Evolutionary conservation across 2,797 vertebrate species (phyloP).

Genomic region (Pantherophis alleghaniensis): DNA sequence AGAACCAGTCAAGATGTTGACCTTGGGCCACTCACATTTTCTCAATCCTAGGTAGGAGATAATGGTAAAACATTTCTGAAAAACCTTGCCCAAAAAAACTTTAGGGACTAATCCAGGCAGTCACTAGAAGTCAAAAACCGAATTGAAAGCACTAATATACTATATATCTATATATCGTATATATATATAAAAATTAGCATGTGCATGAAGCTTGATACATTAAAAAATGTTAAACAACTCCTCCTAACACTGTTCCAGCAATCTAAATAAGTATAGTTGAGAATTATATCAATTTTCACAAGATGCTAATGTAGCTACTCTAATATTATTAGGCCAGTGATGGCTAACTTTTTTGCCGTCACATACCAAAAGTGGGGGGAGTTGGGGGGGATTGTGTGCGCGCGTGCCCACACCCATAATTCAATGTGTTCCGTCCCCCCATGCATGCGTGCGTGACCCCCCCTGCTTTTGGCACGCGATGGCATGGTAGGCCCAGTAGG

Average conservation of each 20-base stretch:
- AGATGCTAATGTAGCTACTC: neutral
- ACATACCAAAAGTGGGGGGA: no score
- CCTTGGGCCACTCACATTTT: neutral
- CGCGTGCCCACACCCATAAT: no score
- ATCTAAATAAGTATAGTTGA: neutral
- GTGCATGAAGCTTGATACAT: neutral
- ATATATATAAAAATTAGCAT: neutral
- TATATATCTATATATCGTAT: neutral
- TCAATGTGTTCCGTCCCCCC: no score
- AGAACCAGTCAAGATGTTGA: neutral
- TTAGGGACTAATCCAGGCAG: neutral
- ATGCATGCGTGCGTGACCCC: no score
- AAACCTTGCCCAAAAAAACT: neutral
- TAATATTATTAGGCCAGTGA: neutral
- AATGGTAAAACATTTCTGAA: neutral
- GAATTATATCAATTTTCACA: neutral
- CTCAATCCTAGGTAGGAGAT: neutral
- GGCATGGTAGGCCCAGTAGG: no score
- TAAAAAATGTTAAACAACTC: neutral
- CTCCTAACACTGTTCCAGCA: neutral
- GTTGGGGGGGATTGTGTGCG: no score
- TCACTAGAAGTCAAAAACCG: neutral
- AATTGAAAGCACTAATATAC: neutral
- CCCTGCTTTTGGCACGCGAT: no score
- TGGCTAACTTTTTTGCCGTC: no score